A percentile compares a stretch with the other conserved stretches of the same genome.
Conservation (phyloP, 2,888 invertebrate genomes). For the Lamproptera curius region DNA sequence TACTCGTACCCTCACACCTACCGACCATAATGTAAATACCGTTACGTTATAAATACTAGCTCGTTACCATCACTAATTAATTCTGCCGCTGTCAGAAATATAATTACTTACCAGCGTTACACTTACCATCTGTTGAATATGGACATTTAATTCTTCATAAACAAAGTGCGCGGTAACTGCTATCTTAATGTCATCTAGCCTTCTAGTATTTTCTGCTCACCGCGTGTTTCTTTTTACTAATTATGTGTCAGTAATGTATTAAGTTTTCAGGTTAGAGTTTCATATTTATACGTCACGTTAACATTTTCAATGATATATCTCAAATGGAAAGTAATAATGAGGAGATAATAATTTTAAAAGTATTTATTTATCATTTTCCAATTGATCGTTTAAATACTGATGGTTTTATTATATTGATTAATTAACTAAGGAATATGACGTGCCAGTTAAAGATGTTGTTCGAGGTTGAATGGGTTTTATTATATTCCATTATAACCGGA, state of each 20-base stretch:
- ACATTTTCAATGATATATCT: conserved; percentile 8
- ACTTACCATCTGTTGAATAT: conserved; percentile 1
- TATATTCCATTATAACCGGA: too few relatives aligned
- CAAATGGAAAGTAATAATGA: too few relatives aligned
- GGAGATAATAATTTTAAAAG: too few relatives aligned
- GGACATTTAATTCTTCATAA: conserved; percentile 10
- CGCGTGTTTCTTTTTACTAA: conserved; percentile 3
- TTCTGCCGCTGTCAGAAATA: conserved; percentile 6
- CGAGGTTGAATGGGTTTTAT: too few relatives aligned
- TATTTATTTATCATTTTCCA: too few relatives aligned
- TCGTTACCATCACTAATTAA: conserved; percentile 5
- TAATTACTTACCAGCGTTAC: background rate
- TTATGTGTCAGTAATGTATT: conserved; percentile 5
- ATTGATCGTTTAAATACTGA: too few relatives aligned
- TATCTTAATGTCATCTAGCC: conserved; percentile 8
- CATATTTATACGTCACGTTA: conserved; percentile 6
- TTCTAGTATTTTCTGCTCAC: background rate
- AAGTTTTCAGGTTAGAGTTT: background rate
- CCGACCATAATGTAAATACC: background rate
- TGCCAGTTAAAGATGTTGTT: too few relatives aligned
- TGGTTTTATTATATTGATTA: too few relatives aligned
- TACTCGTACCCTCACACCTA: too few relatives aligned
- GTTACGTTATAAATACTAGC: background rate
- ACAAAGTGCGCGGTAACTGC: background rate
- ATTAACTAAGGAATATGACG: too few relatives aligned